phyloP scores from a whole-genome alignment of 2,888 invertebrate genomes.

The Cyclophora albipunctata region DNA sequence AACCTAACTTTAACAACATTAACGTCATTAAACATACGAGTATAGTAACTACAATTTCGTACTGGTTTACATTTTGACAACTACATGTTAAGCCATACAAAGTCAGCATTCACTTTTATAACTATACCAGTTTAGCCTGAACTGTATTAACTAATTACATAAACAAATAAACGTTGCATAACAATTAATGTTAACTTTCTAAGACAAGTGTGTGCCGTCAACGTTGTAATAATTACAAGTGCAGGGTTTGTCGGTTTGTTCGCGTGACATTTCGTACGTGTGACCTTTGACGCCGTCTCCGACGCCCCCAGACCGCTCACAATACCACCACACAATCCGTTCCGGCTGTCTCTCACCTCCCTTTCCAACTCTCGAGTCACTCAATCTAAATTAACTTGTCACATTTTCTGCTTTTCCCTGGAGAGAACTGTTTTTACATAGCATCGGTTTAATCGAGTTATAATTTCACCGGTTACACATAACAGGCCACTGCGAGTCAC shows the following conservation, averaged over 20 bases:
- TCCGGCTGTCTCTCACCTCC: conserved; percentile 55
- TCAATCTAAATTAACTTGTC: conserved; percentile 66
- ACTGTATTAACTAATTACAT: too few relatives aligned
- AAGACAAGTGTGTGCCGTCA: conserved; percentile 31
- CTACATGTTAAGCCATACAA: too few relatives aligned
- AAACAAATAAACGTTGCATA: conserved; percentile 1
- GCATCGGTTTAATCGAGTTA: conserved; percentile 38
- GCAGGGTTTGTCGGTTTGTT: conserved; percentile 28
- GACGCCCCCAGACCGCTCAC: conserved; percentile 36
- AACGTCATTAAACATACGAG: too few relatives aligned
- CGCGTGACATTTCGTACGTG: conserved; percentile 32
- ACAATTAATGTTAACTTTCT: conserved; percentile 34
- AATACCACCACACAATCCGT: conserved; percentile 49
- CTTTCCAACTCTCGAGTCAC: conserved; percentile 47
- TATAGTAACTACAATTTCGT: too few relatives aligned
- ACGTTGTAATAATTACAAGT: conserved; percentile 23
- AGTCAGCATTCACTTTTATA: too few relatives aligned
- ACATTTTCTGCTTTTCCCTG: conserved; percentile 55
- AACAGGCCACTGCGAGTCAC: conserved; percentile 30
- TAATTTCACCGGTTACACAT: conserved; percentile 40
- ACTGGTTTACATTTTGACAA: too few relatives aligned
- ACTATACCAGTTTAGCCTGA: too few relatives aligned
- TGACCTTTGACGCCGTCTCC: conserved; percentile 35
- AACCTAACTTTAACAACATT: too few relatives aligned
- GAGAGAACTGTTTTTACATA: conserved; percentile 36